These are phyloP conservation scores for Lytechinus variegatus DNA, from an alignment of 35 echinoderm and acorn worm genomes.

Conservation along the genomic window DNA sequence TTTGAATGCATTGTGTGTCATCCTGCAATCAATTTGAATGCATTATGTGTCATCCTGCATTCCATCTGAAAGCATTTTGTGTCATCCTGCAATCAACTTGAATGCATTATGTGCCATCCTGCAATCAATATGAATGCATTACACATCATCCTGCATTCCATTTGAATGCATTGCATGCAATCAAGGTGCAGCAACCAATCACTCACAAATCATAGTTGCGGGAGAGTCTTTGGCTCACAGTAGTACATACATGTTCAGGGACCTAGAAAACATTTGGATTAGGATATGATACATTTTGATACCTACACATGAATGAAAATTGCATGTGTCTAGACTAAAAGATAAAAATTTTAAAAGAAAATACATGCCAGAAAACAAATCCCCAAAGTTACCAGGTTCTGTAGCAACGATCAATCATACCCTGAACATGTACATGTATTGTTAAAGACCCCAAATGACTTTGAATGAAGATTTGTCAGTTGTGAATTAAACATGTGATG, in stretches of 20 bases:
- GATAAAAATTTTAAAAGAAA: not conserved
- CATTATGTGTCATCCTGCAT: not conserved
- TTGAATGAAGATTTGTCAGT: too few relatives aligned
- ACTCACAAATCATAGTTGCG: slow-evolving; percentile 21
- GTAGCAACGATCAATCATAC: not conserved
- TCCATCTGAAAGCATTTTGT: not conserved
- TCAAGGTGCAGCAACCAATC: not conserved
- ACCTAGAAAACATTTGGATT: not conserved
- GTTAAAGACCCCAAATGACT: too few relatives aligned
- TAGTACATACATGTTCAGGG: slow-evolving; percentile 31
- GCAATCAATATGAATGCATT: too few relatives aligned
- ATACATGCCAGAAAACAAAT: not conserved
- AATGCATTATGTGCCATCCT: too few relatives aligned
- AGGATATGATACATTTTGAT: not conserved
- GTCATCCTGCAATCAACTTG: too few relatives aligned
- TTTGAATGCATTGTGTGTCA: not conserved
- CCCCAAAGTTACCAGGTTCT: not conserved
- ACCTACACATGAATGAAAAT: not conserved
- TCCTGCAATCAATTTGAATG: not conserved
- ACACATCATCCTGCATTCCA: slow-evolving; percentile 9
- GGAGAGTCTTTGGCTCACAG: slow-evolving; percentile 25
- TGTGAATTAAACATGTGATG: too few relatives aligned
- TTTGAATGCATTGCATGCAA: not conserved
- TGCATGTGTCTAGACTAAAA: not conserved
- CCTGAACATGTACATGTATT: too few relatives aligned